These are phyloP conservation scores for Stenotaenia linearis DNA, from an alignment of 2,888 invertebrate species.

Conservation along the genomic window DNA sequence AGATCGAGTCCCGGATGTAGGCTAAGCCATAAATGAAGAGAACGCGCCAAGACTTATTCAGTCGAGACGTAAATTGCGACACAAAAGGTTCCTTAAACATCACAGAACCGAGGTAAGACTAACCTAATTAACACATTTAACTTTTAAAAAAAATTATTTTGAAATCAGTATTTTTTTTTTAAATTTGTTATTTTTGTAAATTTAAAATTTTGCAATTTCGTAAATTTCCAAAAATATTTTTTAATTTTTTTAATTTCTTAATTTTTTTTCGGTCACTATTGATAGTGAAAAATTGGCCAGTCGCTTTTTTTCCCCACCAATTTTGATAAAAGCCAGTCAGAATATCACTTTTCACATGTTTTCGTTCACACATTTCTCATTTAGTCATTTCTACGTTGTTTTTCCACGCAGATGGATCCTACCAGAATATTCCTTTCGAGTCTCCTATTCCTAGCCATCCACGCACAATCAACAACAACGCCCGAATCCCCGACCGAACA, in stretches of 20 bases:
- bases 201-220: not conserved
- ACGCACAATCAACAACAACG: not conserved
- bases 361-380: not conserved
- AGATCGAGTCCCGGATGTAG: not conserved
- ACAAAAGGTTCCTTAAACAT: not conserved
- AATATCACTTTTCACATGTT: slow-evolving; percentile 9
- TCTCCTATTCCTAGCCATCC: no score
- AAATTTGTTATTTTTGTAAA: no score
- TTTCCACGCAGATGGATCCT: not conserved
- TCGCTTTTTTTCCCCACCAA: not conserved
- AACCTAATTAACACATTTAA: no score
- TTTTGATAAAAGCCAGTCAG: not conserved
- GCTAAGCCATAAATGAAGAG: not conserved
- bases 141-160: no score
- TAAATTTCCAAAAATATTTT: no score
- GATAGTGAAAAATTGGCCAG: not conserved
- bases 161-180: no score
- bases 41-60: not conserved
- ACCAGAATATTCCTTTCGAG: not conserved
- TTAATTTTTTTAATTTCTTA: no score
- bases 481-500: not conserved
- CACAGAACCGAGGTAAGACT: not conserved
- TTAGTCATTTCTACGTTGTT: not conserved
- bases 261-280: not conserved
- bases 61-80: not conserved